Conservation (phyloP, 2,888 invertebrate species). For the Lepidochitona cinerea region DNA sequence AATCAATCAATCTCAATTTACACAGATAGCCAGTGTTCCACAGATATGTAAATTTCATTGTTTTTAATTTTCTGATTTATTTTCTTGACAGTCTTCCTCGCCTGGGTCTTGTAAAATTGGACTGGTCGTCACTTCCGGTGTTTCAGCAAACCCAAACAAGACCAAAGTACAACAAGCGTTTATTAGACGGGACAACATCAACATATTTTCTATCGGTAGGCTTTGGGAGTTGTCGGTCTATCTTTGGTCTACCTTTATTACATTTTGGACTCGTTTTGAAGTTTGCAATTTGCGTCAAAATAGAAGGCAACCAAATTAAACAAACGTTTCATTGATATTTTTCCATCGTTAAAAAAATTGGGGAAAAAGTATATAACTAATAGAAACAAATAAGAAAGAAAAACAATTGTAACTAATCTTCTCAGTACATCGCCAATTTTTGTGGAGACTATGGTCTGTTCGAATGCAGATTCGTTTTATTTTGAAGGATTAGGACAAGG, state of each 20-base stretch:
- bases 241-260: not conserved
- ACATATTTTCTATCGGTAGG: not conserved
- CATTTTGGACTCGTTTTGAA: too few species aligned
- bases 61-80: too few species aligned
- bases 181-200: not conserved
- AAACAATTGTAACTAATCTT: not conserved
- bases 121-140: not conserved
- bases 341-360: not conserved
- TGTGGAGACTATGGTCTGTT: not conserved
- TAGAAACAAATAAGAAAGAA: not conserved
- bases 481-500: not conserved
- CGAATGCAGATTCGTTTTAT: not conserved
- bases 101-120: not conserved
- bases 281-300: too few species aligned
- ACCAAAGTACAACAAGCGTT: not conserved
- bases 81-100: not conserved
- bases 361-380: not conserved
- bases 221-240: not conserved
- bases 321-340: too few species aligned
- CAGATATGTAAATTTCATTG: too few species aligned
- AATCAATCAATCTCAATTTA: too few species aligned
- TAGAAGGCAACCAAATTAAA: too few species aligned
- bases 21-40: too few species aligned
- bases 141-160: not conserved
- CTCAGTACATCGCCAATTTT: not conserved